A percentile compares a stretch with the other conserved stretches of the same genome.
Conservation (phyloP, 2,888 invertebrate genomes). For the Drosophila setosimentum region DNA sequence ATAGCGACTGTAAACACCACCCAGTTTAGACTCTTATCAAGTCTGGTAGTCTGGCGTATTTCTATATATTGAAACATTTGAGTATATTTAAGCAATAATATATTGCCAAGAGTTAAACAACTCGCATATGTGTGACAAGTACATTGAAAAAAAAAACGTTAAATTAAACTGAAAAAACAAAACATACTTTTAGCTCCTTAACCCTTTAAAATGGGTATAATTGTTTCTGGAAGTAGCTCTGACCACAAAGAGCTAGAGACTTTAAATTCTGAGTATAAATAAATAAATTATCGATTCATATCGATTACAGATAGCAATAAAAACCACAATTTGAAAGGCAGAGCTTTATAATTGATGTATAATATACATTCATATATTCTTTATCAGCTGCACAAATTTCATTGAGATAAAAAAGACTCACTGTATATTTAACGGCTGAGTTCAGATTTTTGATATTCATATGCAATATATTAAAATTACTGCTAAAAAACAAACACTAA, state of each 20-base stretch:
- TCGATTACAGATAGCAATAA: not conserved
- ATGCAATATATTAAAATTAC: not conserved
- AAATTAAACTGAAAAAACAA: not conserved
- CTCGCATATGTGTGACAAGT: not conserved
- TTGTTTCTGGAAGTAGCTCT: not conserved
- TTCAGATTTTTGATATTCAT: not conserved
- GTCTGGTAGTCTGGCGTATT: constrained; percentile 19
- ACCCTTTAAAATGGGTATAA: not conserved
- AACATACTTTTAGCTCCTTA: not conserved
- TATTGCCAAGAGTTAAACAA: not conserved
- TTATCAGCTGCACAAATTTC: not conserved
- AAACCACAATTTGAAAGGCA: not conserved
- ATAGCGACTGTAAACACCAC: constrained; percentile 18
- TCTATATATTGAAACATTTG: constrained; percentile 1
- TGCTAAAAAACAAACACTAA: not conserved
- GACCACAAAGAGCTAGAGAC: not conserved
- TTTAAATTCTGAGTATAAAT: not conserved
- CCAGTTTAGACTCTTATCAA: constrained; percentile 31
- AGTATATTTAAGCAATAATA: not conserved
- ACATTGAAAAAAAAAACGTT: not conserved
- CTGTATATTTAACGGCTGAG: not conserved
- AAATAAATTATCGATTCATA: not conserved
- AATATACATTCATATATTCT: not conserved
- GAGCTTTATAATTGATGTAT: not conserved
- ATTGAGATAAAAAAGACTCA: not conserved